These are phyloP conservation scores for Pseudopipra pipra DNA, from an alignment of 2,113 vertebrate species.

Conservation along the genomic window DNA sequence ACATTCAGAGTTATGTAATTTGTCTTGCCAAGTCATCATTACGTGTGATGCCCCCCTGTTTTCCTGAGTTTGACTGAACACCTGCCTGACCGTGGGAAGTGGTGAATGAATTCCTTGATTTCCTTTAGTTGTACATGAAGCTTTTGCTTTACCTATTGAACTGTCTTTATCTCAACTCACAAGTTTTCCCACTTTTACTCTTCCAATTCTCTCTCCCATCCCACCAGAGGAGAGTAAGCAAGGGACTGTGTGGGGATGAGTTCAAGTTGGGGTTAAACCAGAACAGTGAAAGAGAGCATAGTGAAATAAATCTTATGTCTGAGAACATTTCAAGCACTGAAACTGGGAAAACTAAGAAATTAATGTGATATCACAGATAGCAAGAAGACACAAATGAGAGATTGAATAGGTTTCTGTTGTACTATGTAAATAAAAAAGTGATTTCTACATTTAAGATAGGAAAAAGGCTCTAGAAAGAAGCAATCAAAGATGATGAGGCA, in stretches of 20 bases:
- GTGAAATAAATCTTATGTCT: background rate
- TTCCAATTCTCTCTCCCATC: background rate
- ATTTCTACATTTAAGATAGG: background rate
- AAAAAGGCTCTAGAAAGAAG: background rate
- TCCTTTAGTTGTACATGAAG: background rate
- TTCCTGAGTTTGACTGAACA: background rate
- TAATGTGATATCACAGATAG: background rate
- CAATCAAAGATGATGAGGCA: background rate
- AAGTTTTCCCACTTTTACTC: background rate
- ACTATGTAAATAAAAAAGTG: background rate
- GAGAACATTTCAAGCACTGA: background rate
- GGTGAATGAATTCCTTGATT: background rate
- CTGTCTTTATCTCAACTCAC: background rate
- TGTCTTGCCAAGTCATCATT: background rate
- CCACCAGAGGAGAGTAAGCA: background rate
- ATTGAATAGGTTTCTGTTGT: background rate
- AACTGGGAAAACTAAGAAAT: background rate
- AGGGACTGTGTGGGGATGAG: background rate
- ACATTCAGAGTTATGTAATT: background rate
- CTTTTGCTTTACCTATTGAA: background rate
- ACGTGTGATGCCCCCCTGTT: background rate
- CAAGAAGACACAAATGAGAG: background rate
- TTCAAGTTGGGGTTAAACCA: background rate
- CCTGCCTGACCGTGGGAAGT: background rate
- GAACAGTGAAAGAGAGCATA: rapidly evolving